Conservation (phyloP, 2,888 invertebrate genomes). For the Melipona bicolor region DNA sequence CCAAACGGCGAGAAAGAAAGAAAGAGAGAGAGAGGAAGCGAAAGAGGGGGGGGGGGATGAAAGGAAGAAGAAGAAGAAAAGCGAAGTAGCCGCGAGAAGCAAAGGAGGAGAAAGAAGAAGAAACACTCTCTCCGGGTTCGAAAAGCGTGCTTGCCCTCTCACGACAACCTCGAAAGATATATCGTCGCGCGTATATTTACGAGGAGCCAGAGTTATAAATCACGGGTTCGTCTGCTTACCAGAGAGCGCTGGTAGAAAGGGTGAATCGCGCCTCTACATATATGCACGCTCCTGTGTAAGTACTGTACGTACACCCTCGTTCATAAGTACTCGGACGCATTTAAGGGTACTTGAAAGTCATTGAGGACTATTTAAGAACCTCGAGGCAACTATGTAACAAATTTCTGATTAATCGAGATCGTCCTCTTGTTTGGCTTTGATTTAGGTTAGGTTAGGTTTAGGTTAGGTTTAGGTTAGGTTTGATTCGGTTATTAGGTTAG, state of each 20-base stretch:
- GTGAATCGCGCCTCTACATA: constrained; percentile 8
- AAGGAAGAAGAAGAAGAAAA: background rate
- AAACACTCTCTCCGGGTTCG: constrained; percentile 49
- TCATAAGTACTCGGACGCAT: background rate
- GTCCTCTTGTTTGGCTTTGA: too few species aligned
- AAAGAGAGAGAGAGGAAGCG: background rate
- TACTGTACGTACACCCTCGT: background rate
- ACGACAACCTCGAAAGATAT: constrained; percentile 65
- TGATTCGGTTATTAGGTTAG: too few species aligned
- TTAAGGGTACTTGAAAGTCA: background rate
- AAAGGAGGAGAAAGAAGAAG: constrained; percentile 39
- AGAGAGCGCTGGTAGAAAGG: constrained; percentile 44
- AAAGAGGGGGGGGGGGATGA: background rate
- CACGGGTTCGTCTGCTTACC: constrained; percentile 73
- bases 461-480: too few species aligned
- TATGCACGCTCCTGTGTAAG: background rate
- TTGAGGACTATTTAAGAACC: background rate
- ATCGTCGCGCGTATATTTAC: constrained; percentile 66
- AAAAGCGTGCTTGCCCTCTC: constrained; percentile 64
- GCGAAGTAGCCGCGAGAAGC: background rate
- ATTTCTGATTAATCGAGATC: too few species aligned
- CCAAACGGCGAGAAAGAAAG: background rate
- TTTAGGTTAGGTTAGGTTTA: too few species aligned
- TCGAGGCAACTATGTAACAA: too few species aligned
- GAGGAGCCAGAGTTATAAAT: constrained; percentile 74